Evolutionary conservation across 2,113 vertebrate genomes (phyloP).

Genomic region (Hypocryptadius cinnamomeus): DNA sequence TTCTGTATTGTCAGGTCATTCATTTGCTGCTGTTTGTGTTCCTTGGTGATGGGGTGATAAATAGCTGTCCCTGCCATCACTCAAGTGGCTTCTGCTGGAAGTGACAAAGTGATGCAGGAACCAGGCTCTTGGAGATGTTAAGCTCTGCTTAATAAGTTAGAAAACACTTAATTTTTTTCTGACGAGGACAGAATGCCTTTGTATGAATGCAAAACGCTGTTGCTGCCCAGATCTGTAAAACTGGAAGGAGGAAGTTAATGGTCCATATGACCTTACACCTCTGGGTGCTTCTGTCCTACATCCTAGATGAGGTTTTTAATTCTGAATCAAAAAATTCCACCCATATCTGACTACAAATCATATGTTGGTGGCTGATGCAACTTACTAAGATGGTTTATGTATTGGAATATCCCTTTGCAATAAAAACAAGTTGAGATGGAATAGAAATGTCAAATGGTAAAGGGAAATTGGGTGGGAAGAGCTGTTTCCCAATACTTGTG

Average conservation of each 20-base stretch:
- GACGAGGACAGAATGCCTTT: neutral
- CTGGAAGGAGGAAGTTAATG: neutral
- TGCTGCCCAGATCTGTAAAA: neutral
- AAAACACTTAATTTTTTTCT: neutral
- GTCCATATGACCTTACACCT: neutral
- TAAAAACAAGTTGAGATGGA: neutral
- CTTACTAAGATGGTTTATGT: neutral
- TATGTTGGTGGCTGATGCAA: neutral
- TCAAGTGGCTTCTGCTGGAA: neutral
- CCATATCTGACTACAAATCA: neutral
- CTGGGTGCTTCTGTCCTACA: neutral
- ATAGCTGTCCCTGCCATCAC: neutral
- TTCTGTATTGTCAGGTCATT: neutral
- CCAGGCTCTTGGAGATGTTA: neutral
- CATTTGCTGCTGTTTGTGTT: neutral
- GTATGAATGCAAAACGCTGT: neutral
- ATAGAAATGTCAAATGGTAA: neutral
- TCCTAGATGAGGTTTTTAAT: neutral
- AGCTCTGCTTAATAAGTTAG: neutral
- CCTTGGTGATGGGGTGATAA: neutral
- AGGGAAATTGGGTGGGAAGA: neutral
- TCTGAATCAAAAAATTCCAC: neutral
- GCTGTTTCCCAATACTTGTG: fast-evolving
- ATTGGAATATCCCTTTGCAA: neutral
- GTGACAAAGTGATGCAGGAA: neutral